Evolutionary conservation across 2,888 invertebrate species (phyloP).

Genomic region (Lasioglossum pauxillum): DNA sequence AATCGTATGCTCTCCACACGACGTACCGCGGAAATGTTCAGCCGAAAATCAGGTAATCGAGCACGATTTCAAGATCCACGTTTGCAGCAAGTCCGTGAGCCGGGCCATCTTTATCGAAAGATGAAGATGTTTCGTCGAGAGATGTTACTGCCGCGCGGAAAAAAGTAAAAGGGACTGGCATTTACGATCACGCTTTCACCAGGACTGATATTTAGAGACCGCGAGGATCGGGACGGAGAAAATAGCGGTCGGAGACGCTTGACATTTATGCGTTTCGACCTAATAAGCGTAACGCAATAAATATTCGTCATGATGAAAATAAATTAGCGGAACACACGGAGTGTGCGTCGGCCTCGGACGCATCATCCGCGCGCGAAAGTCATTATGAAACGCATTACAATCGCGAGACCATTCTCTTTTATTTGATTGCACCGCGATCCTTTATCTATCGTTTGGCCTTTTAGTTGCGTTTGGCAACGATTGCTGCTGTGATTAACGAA

Average conservation of each 20-base stretch:
- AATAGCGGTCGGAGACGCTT: constrained; percentile 38
- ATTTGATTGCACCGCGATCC: neutral
- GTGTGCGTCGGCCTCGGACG: neutral
- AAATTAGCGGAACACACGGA: constrained; percentile 34
- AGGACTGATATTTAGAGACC: constrained; percentile 33
- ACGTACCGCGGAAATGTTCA: constrained; percentile 14
- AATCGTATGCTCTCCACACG: neutral
- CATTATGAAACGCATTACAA: constrained; percentile 23
- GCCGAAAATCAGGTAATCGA: constrained; percentile 31
- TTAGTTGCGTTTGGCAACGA: constrained; percentile 48
- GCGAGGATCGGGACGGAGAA: constrained; percentile 41
- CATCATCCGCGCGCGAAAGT: constrained; percentile 6
- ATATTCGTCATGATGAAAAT: constrained; percentile 27
- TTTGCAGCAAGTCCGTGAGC: neutral
- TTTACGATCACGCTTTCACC: constrained; percentile 53
- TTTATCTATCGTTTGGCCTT: neutral
- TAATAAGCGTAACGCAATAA: constrained; percentile 59
- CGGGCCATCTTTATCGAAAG: constrained; percentile 37
- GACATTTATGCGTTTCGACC: constrained; percentile 60
- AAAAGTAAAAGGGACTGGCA: constrained; percentile 54
- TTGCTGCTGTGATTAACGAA: constrained; percentile 23
- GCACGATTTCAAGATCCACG: constrained; percentile 16
- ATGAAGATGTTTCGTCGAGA: constrained; percentile 22
- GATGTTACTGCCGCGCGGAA: constrained; percentile 29
- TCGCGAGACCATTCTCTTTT: constrained; percentile 27